A percentile compares a stretch with the other conserved stretches of the same genome.
phyloP scores from a whole-genome alignment of 2,797 vertebrate genomes.

The Sphenodon punctatus region DNA sequence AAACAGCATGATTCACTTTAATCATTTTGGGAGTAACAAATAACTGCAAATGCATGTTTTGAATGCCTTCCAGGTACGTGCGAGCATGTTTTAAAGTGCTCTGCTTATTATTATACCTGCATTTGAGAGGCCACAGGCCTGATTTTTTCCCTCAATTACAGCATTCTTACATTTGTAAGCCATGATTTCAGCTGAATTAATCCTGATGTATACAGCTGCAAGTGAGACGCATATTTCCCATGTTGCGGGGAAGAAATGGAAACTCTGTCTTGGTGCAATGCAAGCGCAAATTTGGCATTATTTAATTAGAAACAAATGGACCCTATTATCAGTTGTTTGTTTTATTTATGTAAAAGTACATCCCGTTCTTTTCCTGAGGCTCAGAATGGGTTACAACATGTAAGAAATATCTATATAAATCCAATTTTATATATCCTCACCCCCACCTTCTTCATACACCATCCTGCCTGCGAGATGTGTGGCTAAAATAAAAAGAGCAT shows the following conservation, averaged over 20 bases:
- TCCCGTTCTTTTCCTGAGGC: no score
- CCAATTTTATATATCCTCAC: no score
- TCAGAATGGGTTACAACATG: no score
- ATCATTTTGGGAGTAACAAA: conserved; percentile 59
- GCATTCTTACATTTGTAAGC: background rate
- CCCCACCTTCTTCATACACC: no score
- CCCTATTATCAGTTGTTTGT: background rate
- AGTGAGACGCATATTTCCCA: background rate
- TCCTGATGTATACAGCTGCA: background rate
- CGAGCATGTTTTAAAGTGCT: conserved; percentile 30
- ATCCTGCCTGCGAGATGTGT: no score
- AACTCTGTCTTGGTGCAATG: rapidly evolving
- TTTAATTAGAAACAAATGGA: background rate
- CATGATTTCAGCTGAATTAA: conserved; percentile 10
- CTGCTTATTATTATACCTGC: background rate
- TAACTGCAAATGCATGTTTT: conserved; percentile 45
- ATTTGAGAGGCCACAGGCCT: background rate
- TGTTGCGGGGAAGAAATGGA: background rate
- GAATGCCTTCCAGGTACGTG: conserved; percentile 46
- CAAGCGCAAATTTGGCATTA: background rate
- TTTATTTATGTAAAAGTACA: no score
- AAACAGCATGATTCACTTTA: conserved; percentile 66
- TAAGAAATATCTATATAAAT: no score
- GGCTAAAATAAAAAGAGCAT: background rate
- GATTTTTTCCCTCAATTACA: conserved; percentile 24